Conservation (phyloP, 2,113 vertebrate genomes). For the Dryoscopus gambensis region DNA sequence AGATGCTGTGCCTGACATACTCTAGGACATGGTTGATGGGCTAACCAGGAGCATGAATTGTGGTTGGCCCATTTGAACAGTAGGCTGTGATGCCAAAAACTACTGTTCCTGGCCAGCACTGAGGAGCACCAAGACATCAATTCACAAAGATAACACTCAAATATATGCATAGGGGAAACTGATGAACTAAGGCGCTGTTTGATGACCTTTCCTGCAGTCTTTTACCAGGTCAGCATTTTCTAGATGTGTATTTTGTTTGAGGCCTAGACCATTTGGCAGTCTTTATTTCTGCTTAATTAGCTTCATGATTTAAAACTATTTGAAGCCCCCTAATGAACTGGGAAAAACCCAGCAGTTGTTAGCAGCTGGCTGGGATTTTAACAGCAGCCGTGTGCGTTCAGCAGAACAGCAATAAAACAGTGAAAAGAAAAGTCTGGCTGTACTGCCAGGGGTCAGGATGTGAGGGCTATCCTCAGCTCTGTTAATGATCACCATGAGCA, state of each 20-base stretch:
- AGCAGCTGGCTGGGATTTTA: slow-evolving; percentile 46
- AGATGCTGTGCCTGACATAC: rapidly evolving
- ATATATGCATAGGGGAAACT: background rate
- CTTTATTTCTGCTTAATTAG: slow-evolving; percentile 52
- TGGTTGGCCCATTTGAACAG: background rate
- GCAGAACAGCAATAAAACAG: slow-evolving; percentile 24
- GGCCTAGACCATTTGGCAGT: background rate
- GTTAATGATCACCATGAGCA: background rate
- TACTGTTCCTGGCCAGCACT: background rate
- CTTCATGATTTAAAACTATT: slow-evolving; percentile 45
- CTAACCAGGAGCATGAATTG: rapidly evolving
- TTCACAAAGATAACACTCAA: background rate
- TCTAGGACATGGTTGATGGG: background rate
- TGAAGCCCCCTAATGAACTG: slow-evolving; percentile 38
- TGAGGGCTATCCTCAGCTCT: background rate
- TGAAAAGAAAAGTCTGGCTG: background rate
- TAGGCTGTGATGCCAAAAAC: background rate
- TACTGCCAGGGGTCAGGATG: background rate
- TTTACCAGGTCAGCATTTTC: slow-evolving; percentile 23
- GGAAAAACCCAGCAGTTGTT: slow-evolving; percentile 30
- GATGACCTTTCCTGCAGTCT: background rate
- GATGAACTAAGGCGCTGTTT: background rate
- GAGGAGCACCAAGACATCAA: background rate
- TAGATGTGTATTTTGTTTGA: slow-evolving; percentile 22
- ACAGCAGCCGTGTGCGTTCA: slow-evolving; percentile 9